These are phyloP conservation scores for Calliopum simillimum DNA, from an alignment of 2,888 invertebrate genomes.

Conservation along the genomic window DNA sequence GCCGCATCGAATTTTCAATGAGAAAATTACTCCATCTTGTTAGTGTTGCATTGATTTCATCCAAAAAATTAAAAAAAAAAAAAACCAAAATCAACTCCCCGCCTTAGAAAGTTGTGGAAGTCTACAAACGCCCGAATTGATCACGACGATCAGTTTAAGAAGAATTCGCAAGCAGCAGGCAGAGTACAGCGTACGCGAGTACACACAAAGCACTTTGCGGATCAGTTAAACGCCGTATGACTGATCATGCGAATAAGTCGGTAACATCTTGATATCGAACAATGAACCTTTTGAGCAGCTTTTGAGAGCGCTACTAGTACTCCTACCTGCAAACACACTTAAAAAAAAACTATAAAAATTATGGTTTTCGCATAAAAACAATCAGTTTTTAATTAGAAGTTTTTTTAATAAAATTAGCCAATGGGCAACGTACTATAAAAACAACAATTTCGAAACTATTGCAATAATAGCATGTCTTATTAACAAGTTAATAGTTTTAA, in stretches of 20 bases:
- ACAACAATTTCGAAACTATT: too few relatives aligned
- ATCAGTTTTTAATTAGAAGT: too few relatives aligned
- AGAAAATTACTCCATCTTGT: slow-evolving; percentile 23
- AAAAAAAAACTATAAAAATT: too few relatives aligned
- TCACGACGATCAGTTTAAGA: slow-evolving; percentile 48
- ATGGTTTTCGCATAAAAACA: too few relatives aligned
- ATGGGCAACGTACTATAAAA: too few relatives aligned
- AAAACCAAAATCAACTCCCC: not conserved
- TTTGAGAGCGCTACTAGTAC: not conserved
- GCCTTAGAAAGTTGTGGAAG: slow-evolving; percentile 9
- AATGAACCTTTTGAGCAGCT: slow-evolving; percentile 38
- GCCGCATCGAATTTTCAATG: slow-evolving; percentile 49
- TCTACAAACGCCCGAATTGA: slow-evolving; percentile 42
- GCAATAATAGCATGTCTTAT: too few relatives aligned
- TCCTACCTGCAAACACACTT: too few relatives aligned
- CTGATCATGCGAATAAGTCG: slow-evolving; percentile 43
- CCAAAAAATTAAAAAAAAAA: not conserved
- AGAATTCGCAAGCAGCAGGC: not conserved
- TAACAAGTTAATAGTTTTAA: too few relatives aligned
- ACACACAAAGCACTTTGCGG: not conserved
- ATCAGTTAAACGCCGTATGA: slow-evolving; percentile 27
- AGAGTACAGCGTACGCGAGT: not conserved
- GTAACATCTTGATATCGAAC: slow-evolving; percentile 56
- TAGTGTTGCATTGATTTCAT: not conserved
- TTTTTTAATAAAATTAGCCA: too few relatives aligned